phyloP scores from a whole-genome alignment of 2,113 vertebrate species.

The Dasypus novemcinctus region DNA sequence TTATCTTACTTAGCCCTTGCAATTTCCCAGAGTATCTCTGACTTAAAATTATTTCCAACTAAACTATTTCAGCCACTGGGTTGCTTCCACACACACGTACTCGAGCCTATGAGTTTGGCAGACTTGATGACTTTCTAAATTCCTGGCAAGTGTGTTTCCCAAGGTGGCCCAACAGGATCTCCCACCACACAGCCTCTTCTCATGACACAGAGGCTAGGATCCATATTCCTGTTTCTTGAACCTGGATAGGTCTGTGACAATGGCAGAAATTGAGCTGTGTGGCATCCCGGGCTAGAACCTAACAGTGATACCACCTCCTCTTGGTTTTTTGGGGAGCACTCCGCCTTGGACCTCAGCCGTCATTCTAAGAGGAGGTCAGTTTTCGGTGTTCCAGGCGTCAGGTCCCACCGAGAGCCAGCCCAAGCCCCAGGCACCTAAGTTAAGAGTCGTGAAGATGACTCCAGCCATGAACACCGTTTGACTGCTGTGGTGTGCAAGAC shows the following conservation, averaged over 20 bases:
- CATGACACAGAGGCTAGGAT: fast-evolving
- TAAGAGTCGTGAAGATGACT: not conserved
- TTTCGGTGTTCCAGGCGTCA: fast-evolving
- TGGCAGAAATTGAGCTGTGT: fast-evolving
- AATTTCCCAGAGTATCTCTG: not conserved
- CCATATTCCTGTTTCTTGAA: not conserved
- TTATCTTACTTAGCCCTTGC: fast-evolving
- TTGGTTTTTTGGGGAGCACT: not conserved
- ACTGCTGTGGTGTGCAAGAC: fast-evolving
- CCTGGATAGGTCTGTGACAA: not conserved
- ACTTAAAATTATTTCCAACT: not conserved
- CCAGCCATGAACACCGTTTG: not conserved
- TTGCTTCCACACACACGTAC: fast-evolving
- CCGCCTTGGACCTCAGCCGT: not conserved
- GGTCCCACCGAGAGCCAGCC: not conserved
- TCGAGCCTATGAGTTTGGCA: not conserved
- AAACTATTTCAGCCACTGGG: not conserved
- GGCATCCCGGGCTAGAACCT: not conserved
- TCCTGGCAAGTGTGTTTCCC: fast-evolving
- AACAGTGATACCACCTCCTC: not conserved
- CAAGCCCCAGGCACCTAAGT: fast-evolving
- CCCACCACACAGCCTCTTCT: fast-evolving
- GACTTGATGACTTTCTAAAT: fast-evolving
- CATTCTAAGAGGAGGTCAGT: fast-evolving
- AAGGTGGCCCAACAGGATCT: not conserved